Percentiles rank a stretch among this genome's conserved stretches.
Evolutionary conservation across 2,797 vertebrate genomes (phyloP).

Genomic region (Sebastes kiyomatsui): DNA sequence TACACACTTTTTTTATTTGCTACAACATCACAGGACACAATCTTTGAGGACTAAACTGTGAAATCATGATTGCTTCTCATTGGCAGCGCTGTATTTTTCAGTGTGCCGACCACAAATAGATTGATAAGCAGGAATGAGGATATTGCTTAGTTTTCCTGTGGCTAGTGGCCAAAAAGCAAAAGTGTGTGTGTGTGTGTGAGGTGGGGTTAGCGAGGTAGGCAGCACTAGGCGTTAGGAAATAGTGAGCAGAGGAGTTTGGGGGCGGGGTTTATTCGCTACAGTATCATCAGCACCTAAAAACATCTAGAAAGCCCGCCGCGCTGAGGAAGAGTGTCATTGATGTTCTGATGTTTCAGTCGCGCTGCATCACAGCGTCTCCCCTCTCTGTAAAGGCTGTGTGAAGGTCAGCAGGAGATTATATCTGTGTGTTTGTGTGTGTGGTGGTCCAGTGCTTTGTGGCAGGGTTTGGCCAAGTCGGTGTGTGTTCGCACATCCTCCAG

Average conservation of each 20-base stretch:
- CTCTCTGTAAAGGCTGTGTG: slow-evolving; percentile 55
- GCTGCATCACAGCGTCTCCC: slow-evolving; percentile 38
- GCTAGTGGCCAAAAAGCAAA: slow-evolving; percentile 3
- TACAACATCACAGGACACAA: neutral
- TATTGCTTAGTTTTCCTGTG: slow-evolving; percentile 36
- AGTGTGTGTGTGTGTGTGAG: neutral
- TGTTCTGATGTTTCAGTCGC: slow-evolving; percentile 29
- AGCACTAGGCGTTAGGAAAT: slow-evolving; percentile 40
- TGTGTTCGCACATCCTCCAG: slow-evolving; percentile 54
- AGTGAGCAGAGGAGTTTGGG: neutral
- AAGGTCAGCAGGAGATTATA: slow-evolving; percentile 61
- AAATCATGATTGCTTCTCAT: neutral
- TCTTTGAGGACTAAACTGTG: neutral
- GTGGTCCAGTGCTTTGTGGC: slow-evolving; percentile 60
- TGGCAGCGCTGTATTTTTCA: neutral
- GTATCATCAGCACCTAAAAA: slow-evolving; percentile 71
- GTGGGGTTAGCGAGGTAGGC: slow-evolving; percentile 64
- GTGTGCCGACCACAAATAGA: neutral
- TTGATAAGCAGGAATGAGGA: slow-evolving; percentile 2
- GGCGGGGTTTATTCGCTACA: slow-evolving; percentile 59
- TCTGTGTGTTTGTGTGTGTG: slow-evolving; percentile 18
- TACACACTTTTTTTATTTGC: neutral
- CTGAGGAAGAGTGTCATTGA: slow-evolving; percentile 43
- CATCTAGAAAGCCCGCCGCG: slow-evolving; percentile 65
- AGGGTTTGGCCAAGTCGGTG: slow-evolving; percentile 51